A percentile compares a stretch with the other conserved stretches of the same genome.
Evolutionary conservation across 2,113 vertebrate genomes (phyloP).

Genomic region (Xiphophorus hellerii): DNA sequence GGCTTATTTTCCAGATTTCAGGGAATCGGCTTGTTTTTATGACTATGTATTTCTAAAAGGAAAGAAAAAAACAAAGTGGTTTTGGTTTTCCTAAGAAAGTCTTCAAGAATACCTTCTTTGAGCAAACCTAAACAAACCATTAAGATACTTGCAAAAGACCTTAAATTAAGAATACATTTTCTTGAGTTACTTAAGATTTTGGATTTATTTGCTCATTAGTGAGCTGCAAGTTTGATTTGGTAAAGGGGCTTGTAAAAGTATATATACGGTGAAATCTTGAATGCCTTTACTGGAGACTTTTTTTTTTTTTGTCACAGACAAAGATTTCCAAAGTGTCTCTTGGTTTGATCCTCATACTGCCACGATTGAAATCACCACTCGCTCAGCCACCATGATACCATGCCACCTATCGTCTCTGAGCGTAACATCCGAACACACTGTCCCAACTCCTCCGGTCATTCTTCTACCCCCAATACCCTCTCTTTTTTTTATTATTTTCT

Average conservation of each 20-base stretch:
- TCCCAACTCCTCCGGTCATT: slow-evolving; percentile 67
- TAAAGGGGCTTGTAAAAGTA: not conserved
- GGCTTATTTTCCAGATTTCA: not conserved
- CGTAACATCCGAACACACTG: slow-evolving; percentile 71
- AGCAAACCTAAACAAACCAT: too few relatives aligned
- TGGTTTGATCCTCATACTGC: slow-evolving; percentile 38
- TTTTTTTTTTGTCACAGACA: too few relatives aligned
- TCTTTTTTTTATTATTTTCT: slow-evolving; percentile 49
- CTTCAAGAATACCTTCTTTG: too few relatives aligned
- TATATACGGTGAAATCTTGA: not conserved
- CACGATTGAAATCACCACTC: slow-evolving; percentile 53
- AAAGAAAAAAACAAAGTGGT: too few relatives aligned
- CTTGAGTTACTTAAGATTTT: not conserved
- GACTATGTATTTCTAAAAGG: not conserved
- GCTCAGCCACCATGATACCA: slow-evolving; percentile 66
- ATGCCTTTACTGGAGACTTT: too few relatives aligned
- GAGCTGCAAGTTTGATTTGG: slow-evolving; percentile 14
- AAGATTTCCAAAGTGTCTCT: slow-evolving; percentile 4
- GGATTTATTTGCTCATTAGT: not conserved
- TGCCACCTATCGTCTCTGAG: slow-evolving; percentile 64
- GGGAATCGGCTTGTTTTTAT: not conserved
- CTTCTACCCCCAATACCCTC: slow-evolving; percentile 47
- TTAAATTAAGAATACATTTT: not conserved
- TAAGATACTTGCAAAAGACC: not conserved
- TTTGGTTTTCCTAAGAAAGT: too few relatives aligned